These are phyloP conservation scores for Taenaris catops DNA, from an alignment of 2,888 invertebrate genomes.

Conservation along the genomic window DNA sequence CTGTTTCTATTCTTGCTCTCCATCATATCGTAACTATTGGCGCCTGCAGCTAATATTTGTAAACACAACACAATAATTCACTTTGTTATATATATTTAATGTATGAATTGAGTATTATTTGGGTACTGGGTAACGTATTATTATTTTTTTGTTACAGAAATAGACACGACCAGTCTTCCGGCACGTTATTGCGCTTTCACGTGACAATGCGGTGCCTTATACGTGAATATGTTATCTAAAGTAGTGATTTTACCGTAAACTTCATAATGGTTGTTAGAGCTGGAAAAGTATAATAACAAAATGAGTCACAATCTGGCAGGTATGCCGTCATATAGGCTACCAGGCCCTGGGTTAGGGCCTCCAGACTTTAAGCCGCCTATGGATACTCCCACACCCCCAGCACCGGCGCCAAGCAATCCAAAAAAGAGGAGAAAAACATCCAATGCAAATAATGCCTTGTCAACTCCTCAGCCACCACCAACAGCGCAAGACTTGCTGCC, in stretches of 20 bases:
- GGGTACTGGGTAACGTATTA: conserved; percentile 19
- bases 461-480: conserved; percentile 85
- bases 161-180: conserved; percentile 64
- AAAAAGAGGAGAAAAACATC: conserved; percentile 93
- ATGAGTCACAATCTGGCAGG: conserved; percentile 91
- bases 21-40: conserved; percentile 24
- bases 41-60: conserved; percentile 23
- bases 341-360: conserved; percentile 84
- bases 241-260: conserved; percentile 31
- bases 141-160: conserved; percentile 68
- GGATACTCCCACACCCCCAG: conserved; percentile 84
- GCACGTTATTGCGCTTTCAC: conserved; percentile 58
- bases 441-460: conserved; percentile 82
- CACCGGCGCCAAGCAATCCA: conserved; percentile 89
- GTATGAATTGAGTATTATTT: conserved; percentile 4
- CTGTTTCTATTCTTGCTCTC: conserved; percentile 30
- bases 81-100: conserved; percentile 9
- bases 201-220: conserved; percentile 64
- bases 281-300: conserved; percentile 55
- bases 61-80: conserved; percentile 19
- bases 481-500: conserved; percentile 89
- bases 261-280: conserved; percentile 60
- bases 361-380: conserved; percentile 87
- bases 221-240: conserved; percentile 46
- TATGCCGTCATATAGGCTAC: conserved; percentile 89